Conservation (phyloP, 2,888 invertebrate genomes). For the Proisotoma minuta region DNA sequence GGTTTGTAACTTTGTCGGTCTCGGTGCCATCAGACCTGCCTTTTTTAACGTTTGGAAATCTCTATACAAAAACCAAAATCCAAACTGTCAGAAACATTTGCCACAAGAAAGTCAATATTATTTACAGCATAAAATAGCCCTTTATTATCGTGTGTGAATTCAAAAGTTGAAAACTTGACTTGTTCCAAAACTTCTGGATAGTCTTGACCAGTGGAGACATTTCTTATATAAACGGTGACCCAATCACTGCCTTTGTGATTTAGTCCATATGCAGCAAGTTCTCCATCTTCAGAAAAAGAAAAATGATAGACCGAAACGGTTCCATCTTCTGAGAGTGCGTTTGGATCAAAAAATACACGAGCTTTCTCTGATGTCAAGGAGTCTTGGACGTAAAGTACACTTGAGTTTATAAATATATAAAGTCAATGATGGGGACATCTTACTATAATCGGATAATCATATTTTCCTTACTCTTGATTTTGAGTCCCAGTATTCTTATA, state of each 20-base stretch:
- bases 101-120: not conserved
- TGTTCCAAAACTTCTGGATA: slow-evolving; percentile 80
- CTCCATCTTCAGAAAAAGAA: slow-evolving; percentile 86
- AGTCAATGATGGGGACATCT: not conserved
- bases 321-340: slow-evolving; percentile 66
- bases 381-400: slow-evolving; percentile 85
- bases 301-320: slow-evolving; percentile 72
- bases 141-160: slow-evolving; percentile 91
- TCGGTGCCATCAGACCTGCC: slow-evolving; percentile 84
- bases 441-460: not conserved
- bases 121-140: slow-evolving; percentile 75
- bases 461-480: slow-evolving; percentile 75
- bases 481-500: slow-evolving; percentile 86
- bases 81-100: not conserved
- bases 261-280: slow-evolving; percentile 82
- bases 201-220: slow-evolving; percentile 72
- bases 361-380: slow-evolving; percentile 68
- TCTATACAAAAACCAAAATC: slow-evolving; percentile 54
- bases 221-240: slow-evolving; percentile 79
- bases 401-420: no score
- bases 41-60: slow-evolving; percentile 65
- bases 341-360: slow-evolving; percentile 87
- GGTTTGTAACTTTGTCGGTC: slow-evolving; percentile 76
- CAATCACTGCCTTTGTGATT: slow-evolving; percentile 94
- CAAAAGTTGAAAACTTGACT: slow-evolving; percentile 83